Conservation (phyloP, 2,888 invertebrate genomes). For the Cephus nigrinus region DNA sequence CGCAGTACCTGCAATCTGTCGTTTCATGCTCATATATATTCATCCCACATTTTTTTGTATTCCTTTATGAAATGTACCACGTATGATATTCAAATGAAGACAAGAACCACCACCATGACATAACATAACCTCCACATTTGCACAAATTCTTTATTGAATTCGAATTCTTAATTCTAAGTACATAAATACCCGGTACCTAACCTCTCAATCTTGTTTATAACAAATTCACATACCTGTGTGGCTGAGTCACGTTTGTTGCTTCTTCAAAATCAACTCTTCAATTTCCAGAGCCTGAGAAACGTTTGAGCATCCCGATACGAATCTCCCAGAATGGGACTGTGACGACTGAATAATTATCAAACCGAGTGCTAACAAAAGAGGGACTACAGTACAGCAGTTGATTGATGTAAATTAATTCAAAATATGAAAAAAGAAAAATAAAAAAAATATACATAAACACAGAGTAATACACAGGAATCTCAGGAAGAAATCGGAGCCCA, state of each 20-base stretch:
- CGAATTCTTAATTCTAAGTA: neutral
- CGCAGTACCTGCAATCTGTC: constrained; percentile 13
- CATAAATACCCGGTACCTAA: neutral
- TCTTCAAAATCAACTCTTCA: neutral
- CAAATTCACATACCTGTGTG: neutral
- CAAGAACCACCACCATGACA: neutral
- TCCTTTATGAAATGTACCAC: neutral
- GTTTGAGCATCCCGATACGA: neutral
- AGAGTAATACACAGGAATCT: neutral
- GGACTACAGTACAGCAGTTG: neutral
- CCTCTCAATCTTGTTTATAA: neutral
- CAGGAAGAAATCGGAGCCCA: neutral
- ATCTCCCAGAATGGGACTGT: neutral
- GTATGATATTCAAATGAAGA: no score
- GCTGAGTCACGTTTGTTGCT: neutral
- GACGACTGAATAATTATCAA: neutral
- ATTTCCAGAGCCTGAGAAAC: neutral
- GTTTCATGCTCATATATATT: neutral
- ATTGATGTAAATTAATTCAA: no score
- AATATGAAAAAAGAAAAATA: no score
- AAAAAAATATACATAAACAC: neutral
- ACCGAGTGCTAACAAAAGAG: neutral
- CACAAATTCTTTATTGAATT: neutral
- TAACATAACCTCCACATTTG: neutral
- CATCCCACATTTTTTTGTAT: neutral